Conservation (phyloP, 2,797 vertebrate species). For the Netta rufina region DNA sequence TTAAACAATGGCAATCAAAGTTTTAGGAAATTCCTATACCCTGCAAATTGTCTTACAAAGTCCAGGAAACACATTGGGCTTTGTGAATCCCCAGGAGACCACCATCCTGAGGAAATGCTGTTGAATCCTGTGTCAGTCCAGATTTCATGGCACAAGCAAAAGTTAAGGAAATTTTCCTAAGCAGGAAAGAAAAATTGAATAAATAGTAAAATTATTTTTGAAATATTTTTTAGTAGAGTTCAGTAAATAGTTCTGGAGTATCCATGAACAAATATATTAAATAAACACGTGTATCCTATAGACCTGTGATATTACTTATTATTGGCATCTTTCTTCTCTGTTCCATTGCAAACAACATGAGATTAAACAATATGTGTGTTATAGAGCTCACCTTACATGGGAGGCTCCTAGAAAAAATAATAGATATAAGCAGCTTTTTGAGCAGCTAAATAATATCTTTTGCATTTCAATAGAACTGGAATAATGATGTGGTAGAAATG, state of each 20-base stretch:
- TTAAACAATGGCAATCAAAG: not conserved
- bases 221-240: not conserved
- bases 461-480: not conserved
- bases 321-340: not conserved
- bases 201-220: not conserved
- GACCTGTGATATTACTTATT: not conserved
- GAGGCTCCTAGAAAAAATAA: not conserved
- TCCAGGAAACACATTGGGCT: not conserved
- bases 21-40: not conserved
- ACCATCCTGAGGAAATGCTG: not conserved
- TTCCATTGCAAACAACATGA: not conserved
- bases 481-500: not conserved
- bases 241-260: not conserved
- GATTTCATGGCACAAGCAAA: not conserved
- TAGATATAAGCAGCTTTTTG: not conserved
- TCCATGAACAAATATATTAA: not conserved
- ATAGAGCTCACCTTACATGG: not conserved
- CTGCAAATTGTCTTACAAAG: not conserved
- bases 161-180: not conserved
- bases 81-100: not conserved
- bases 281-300: not conserved
- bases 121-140: not conserved
- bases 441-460: not conserved
- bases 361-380: not conserved
- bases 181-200: not conserved